phyloP scores from a whole-genome alignment of 2,113 vertebrate genomes.

The Heterotis niloticus region DNA sequence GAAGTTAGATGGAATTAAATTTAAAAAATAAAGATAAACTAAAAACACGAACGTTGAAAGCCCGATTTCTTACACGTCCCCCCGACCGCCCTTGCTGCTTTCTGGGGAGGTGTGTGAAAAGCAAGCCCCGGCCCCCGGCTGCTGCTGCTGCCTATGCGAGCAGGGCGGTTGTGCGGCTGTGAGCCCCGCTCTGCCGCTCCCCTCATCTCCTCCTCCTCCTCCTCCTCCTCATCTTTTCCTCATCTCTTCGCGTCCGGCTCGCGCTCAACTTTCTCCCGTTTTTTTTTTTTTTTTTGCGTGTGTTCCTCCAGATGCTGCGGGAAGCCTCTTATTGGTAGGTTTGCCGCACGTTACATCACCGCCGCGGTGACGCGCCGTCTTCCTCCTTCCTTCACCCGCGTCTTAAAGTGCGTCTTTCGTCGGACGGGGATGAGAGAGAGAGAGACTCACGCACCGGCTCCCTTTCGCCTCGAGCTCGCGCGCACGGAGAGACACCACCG shows the following conservation, averaged over 20 bases:
- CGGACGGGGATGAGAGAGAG: constrained; percentile 45
- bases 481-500: too few species aligned
- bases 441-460: too few species aligned
- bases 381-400: constrained; percentile 97
- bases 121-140: too few species aligned
- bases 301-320: constrained; percentile 67
- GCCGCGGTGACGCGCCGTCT: constrained; percentile 87
- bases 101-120: constrained; percentile 23
- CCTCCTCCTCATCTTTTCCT: too few species aligned
- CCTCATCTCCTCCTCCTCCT: too few species aligned
- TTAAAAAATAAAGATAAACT: not conserved
- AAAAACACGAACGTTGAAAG: constrained; percentile 25
- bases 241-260: constrained; percentile 29
- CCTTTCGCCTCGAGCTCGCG: too few species aligned
- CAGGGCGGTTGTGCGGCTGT: too few species aligned
- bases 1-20: not conserved
- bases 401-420: constrained; percentile 96
- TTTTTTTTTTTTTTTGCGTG: too few species aligned
- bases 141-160: too few species aligned
- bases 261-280: constrained; percentile 40
- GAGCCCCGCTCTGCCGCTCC: too few species aligned
- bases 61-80: constrained; percentile 39
- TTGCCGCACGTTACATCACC: constrained; percentile 76
- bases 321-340: constrained; percentile 78
- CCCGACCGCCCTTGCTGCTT: constrained; percentile 34